Percentiles rank a stretch among this genome's conserved stretches.
Conservation (phyloP, 2,888 invertebrate genomes). For the Sarcophaga rosellei region DNA sequence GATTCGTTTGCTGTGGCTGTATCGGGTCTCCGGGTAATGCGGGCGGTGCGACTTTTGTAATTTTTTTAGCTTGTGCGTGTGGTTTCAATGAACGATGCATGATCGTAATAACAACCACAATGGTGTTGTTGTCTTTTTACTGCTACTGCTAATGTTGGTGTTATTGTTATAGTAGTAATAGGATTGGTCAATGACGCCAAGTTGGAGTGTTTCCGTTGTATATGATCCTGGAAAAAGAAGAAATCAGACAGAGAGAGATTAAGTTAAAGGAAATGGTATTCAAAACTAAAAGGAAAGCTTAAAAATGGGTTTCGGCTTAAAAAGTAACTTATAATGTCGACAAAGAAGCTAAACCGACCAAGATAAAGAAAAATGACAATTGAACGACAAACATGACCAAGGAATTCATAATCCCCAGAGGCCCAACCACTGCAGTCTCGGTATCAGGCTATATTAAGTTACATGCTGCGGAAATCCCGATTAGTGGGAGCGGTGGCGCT, state of each 20-base stretch:
- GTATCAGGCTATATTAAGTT: too few species aligned
- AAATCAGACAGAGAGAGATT: background rate
- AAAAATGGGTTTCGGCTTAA: too few species aligned
- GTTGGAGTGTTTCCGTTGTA: conserved; percentile 30
- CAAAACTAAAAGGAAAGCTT: background rate
- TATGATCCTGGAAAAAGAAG: conserved; percentile 49
- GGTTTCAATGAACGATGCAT: conserved; percentile 93
- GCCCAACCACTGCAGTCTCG: too few species aligned
- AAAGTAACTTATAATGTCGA: too few species aligned
- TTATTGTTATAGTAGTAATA: background rate
- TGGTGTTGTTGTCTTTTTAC: conserved; percentile 19
- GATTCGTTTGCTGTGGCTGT: conserved; percentile 85
- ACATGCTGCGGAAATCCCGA: too few species aligned
- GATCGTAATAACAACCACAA: conserved; percentile 83
- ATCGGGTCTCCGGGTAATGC: conserved; percentile 83
- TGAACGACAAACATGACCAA: too few species aligned
- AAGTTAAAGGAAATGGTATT: background rate
- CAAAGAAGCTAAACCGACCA: too few species aligned
- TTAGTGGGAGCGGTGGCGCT: too few species aligned
- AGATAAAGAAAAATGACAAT: too few species aligned
- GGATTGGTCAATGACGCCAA: conserved; percentile 18
- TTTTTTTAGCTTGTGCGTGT: conserved; percentile 92
- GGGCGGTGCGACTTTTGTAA: conserved; percentile 88
- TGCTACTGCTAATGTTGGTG: background rate
- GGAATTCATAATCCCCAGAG: too few species aligned